Evolutionary conservation across 2,888 invertebrate species (phyloP).

Genomic region (Bedellia somnulentella): DNA sequence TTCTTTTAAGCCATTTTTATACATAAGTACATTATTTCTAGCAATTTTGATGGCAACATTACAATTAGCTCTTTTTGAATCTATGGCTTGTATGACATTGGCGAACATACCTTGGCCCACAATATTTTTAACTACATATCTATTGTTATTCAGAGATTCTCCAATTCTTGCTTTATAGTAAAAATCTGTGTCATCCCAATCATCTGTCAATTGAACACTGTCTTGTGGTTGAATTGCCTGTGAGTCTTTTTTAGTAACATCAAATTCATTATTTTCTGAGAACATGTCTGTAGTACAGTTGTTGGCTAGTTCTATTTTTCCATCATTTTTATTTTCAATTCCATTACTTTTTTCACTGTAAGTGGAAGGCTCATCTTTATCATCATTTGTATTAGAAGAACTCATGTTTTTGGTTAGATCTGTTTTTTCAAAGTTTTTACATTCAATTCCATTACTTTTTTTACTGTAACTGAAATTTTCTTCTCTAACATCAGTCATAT

Average conservation of each 20-base stretch:
- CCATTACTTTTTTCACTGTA: too few relatives aligned
- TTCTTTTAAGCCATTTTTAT: conserved; percentile 95
- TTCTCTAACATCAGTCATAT: too few relatives aligned
- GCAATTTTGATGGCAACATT: conserved; percentile 98
- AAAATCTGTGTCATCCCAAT: conserved; percentile 99
- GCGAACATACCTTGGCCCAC: conserved; percentile 99
- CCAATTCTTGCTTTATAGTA: conserved; percentile 94
- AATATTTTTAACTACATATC: conserved; percentile 92
- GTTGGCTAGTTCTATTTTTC: conserved; percentile 41
- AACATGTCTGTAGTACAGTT: conserved; percentile 86
- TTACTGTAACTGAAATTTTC: too few relatives aligned
- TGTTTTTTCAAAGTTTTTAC: too few relatives aligned
- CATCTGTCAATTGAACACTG: conserved; percentile 91
- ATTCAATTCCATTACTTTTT: conserved; percentile 6
- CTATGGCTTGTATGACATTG: conserved; percentile 92
- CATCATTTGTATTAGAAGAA: conserved; percentile 10
- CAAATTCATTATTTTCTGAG: conserved; percentile 87
- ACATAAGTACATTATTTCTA: conserved; percentile 98
- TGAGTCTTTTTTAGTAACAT: conserved; percentile 60
- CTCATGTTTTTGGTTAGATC: too few relatives aligned
- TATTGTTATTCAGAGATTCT: conserved; percentile 75
- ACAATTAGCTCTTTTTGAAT: conserved; percentile 76
- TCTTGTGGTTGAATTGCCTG: conserved; percentile 38
- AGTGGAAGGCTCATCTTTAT: too few relatives aligned
- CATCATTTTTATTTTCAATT: conserved; percentile 6